Conservation (phyloP, 2,113 vertebrate species). For the Pachypanchax playfairii region DNA sequence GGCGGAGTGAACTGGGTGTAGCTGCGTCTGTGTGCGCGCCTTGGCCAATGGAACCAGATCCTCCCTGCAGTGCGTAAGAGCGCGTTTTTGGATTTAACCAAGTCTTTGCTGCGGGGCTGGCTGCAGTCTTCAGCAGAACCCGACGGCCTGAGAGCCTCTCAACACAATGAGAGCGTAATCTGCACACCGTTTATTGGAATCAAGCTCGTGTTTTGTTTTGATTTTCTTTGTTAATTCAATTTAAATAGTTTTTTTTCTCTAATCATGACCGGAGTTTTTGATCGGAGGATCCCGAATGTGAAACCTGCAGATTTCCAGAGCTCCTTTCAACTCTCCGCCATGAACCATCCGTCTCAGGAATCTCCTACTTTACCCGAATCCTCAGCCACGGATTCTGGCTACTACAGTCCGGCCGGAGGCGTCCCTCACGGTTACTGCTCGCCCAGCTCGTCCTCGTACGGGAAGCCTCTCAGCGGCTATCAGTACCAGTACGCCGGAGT, state of each 20-base stretch:
- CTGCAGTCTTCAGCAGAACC: conserved; percentile 90
- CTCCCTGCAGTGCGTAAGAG: conserved; percentile 99
- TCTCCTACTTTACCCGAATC: conserved; percentile 98
- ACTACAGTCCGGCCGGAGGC: conserved; percentile 92
- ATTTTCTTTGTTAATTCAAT: conserved; percentile 14
- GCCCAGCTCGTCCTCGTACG: conserved; percentile 91
- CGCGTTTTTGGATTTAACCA: conserved; percentile 99
- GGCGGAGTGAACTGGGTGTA: conserved; percentile 93
- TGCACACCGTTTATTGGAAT: conserved; percentile 62
- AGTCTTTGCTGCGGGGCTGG: conserved; percentile 93
- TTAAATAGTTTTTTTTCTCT: conserved; percentile 47
- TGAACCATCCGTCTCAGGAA: conserved; percentile 92
- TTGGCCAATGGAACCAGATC: conserved; percentile 99
- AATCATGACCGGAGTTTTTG: conserved; percentile 98
- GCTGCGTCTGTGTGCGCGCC: conserved; percentile 83
- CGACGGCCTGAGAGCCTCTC: conserved; percentile 72
- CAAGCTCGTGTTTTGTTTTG: conserved; percentile 40
- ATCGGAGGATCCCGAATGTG: conserved; percentile 93
- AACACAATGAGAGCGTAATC: conserved; percentile 76
- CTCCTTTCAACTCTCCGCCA: conserved; percentile 91
- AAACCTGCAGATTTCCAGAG: conserved; percentile 92
- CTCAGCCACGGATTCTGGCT: conserved; percentile 96
- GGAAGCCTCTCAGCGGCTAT: conserved; percentile 94
- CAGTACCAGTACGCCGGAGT: conserved; percentile 96
- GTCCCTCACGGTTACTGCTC: conserved; percentile 95